Conservation (phyloP, 64 coral and sea anemone species). For the Montipora capricornis region DNA sequence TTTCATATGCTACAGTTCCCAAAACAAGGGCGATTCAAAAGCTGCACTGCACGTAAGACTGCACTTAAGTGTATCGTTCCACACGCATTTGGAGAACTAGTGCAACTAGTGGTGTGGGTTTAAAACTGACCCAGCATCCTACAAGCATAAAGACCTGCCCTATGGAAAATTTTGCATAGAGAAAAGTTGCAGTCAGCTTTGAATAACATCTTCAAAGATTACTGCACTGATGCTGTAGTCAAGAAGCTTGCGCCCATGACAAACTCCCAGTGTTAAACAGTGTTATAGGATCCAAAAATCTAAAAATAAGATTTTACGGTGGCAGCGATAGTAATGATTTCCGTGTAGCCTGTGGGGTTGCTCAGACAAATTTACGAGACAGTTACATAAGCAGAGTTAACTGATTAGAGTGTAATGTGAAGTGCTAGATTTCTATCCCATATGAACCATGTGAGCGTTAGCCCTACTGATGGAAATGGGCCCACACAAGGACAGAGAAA, state of each 20-base stretch:
- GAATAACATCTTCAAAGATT: conserved; percentile 32
- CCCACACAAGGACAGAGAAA: too few relatives aligned
- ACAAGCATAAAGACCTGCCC: conserved; percentile 50
- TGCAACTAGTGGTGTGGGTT: conserved; percentile 67
- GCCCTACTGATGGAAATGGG: too few relatives aligned
- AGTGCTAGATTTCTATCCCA: too few relatives aligned
- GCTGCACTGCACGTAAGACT: too few relatives aligned
- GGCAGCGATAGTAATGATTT: conserved; percentile 44
- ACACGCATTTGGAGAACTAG: conserved; percentile 67
- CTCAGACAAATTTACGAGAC: conserved; percentile 42
- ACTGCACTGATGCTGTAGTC: conserved; percentile 31
- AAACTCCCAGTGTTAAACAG: conserved; percentile 60
- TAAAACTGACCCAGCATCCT: background rate
- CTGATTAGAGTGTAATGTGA: too few relatives aligned
- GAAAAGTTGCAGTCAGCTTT: conserved; percentile 28
- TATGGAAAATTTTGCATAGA: conserved; percentile 67
- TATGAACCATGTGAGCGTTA: too few relatives aligned
- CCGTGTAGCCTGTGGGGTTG: conserved; percentile 48
- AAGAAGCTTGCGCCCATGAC: conserved; percentile 58
- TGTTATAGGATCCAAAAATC: conserved; percentile 42
- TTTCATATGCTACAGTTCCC: conserved; percentile 57
- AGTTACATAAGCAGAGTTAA: conserved; percentile 19
- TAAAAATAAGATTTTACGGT: conserved; percentile 56
- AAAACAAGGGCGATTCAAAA: conserved; percentile 64
- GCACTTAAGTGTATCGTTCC: conserved; percentile 55